Conservation (phyloP, 1,140 invertebrate species). For the Lutraria rhynchaena region DNA sequence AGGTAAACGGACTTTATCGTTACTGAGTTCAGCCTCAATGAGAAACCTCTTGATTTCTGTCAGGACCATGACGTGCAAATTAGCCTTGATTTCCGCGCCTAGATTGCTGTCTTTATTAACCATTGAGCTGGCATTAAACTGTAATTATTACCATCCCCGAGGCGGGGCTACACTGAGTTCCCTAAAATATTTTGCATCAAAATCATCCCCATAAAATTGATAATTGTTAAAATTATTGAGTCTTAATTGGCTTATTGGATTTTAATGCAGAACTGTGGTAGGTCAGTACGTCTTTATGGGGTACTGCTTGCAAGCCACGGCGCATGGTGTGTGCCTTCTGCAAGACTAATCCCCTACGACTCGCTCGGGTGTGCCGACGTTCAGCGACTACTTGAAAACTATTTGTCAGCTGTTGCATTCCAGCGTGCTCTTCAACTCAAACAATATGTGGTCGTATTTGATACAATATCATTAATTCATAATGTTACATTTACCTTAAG, state of each 20-base stretch:
- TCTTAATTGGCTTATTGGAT: constrained; percentile 32
- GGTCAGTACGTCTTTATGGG: too few species aligned
- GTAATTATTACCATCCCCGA: constrained; percentile 50
- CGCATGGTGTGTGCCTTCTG: too few species aligned
- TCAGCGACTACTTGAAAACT: too few species aligned
- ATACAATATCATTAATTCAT: too few species aligned
- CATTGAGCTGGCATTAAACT: constrained; percentile 55
- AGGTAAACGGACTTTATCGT: constrained; percentile 37
- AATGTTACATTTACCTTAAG: too few species aligned
- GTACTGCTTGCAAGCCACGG: too few species aligned
- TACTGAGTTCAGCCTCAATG: constrained; percentile 11
- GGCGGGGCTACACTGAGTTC: constrained; percentile 16
- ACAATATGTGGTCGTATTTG: too few species aligned
- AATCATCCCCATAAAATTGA: constrained; percentile 25
- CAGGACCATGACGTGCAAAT: constrained; percentile 53
- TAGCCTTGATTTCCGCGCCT: constrained; percentile 53
- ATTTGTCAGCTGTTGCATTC: too few species aligned
- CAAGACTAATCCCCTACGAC: too few species aligned
- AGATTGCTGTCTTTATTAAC: constrained; percentile 54
- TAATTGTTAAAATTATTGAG: constrained; percentile 46
- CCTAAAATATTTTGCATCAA: too few species aligned
- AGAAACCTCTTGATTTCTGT: constrained; percentile 14
- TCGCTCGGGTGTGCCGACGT: too few species aligned
- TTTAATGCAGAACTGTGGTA: background rate
- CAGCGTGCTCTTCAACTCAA: too few species aligned